Base-by-base conservation (phyloP, 64 coral and sea anemone species). In the Acropora tenuis region DNA sequence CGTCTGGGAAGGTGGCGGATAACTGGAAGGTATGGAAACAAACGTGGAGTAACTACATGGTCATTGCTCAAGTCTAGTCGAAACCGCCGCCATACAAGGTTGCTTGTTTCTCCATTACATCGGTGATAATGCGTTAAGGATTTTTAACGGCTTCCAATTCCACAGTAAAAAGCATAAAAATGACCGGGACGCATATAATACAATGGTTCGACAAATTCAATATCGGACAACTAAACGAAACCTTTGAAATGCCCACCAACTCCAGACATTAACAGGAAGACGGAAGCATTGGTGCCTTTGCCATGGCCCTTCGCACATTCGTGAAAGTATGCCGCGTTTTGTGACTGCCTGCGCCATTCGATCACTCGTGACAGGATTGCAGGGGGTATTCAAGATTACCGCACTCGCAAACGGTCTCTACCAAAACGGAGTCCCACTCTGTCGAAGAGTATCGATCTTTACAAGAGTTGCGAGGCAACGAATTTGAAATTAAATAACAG, bases 11-110 rank as follows among this genome's bases (percentile, higher is more conserved):
- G 57, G 43, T 76, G 2, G 79, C 50, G 42, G 59, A 94, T 45
- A 94, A 89, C 80, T 89, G 86, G 87, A 94, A 94, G 74, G 19
- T 55, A 4, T 94, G 58, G 43, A 89, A 78, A 73, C 87, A 94
- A 46, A 89, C 78, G 58, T 89, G 92, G 79, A 50, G 69, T 4
- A 94, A 94, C 30, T 94, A 90, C 80, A 20, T 15, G 13, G 89
- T 90, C 20, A 84, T 90, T 63, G 78, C 67, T 13, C 79, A 80
- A 15, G 61, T 93, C 47, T 6, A 18, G 49, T n/a, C 85, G 12
- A 77, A 93, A 42, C 59, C 80, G 7, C 65, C 68, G 58, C 19
- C 90, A 73, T 94, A 94, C 30, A 89, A 78, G 60, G 87, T 86
- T 71, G 81, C 79, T 73, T 90, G 69, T 94, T 94, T 49, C 65